Conservation (phyloP, 2,888 invertebrate species). For the Carcina quercana region DNA sequence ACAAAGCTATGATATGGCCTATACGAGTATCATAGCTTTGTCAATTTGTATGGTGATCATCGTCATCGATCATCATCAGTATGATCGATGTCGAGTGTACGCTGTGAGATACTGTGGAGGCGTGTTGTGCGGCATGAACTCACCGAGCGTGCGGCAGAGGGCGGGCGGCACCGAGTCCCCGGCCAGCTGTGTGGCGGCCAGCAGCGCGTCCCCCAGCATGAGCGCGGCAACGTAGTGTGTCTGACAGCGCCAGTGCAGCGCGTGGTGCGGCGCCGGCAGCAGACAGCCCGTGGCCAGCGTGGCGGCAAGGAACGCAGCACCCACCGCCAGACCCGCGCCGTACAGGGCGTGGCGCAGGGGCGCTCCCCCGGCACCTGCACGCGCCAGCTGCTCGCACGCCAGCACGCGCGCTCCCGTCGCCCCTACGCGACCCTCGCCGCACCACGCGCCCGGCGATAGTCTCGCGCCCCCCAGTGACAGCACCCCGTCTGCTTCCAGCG, state of each 20-base stretch:
- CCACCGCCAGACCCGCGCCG: conserved; percentile 85
- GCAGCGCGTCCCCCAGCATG: conserved; percentile 85
- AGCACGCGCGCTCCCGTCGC: conserved; percentile 36
- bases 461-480: conserved; percentile 55
- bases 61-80: too few relatives aligned
- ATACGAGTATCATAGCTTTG: too few relatives aligned
- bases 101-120: too few relatives aligned
- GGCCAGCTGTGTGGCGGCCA: conserved; percentile 85
- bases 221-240: conserved; percentile 90
- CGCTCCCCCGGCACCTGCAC: conserved; percentile 51
- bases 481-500: conserved; percentile 69
- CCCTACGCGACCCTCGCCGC: conserved; percentile 68
- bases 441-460: conserved; percentile 60
- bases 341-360: conserved; percentile 79
- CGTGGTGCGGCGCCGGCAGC: conserved; percentile 88
- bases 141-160: conserved; percentile 81
- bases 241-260: conserved; percentile 92
- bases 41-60: too few relatives aligned
- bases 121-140: too few relatives aligned
- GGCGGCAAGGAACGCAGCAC: conserved; percentile 86
- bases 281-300: conserved; percentile 87
- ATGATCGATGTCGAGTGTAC: too few relatives aligned
- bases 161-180: conserved; percentile 74
- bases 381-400: conserved; percentile 71
- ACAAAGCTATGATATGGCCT: too few relatives aligned